Base-by-base conservation (phyloP, 1,140 invertebrate genomes). In the Scaptomyza hsui region DNA sequence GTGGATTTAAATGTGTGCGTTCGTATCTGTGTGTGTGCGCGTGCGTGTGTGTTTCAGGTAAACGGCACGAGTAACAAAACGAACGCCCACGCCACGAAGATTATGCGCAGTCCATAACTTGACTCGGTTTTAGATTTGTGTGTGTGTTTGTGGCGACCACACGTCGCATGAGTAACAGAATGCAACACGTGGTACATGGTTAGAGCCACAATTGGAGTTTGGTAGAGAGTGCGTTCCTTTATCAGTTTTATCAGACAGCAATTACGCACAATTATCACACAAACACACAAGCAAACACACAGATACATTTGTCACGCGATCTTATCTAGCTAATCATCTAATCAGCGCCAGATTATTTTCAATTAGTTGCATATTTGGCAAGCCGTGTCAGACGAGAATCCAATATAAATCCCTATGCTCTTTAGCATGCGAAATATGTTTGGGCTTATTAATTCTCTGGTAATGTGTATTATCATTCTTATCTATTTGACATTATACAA, bases 281-380 rank as follows among this genome's bases (percentile, higher is more conserved):
- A 39, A 4, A 21, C 21, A 24, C 41, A 29, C n/a, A n/a, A n/a
- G n/a, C n/a, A n/a, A n/a, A n/a, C n/a, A n/a, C n/a, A n/a, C n/a
- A n/a, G n/a, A n/a, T 65, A 77, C 71, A 81, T 78, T 76, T 69
- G 82, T 83, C 80, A 44, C 63, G 48, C 56, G 63, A 81, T 78
- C 69, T 64, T 77, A 85, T 85, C 80, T 37, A 63, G 69, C 35
- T 61, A 85, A 63, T 62, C 44, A 44, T 13, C 73, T 80, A 75
- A 86, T 85, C 81, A 85, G 82, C 53, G 42, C 44, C 61, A 68
- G 82, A 88, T 88, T 81, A 80, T 81, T 86, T 88, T 86, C 81
- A 86, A 86, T 86, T 86, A 86, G 74, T 73, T 65, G 24, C 44
- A 52, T 37, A 37, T 48, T 47, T 52, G 71, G 73, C 81, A 81